These are phyloP conservation scores for Blastomussa wellsi DNA, from an alignment of 92 coral and sea anemone species.

Conservation along the genomic window DNA sequence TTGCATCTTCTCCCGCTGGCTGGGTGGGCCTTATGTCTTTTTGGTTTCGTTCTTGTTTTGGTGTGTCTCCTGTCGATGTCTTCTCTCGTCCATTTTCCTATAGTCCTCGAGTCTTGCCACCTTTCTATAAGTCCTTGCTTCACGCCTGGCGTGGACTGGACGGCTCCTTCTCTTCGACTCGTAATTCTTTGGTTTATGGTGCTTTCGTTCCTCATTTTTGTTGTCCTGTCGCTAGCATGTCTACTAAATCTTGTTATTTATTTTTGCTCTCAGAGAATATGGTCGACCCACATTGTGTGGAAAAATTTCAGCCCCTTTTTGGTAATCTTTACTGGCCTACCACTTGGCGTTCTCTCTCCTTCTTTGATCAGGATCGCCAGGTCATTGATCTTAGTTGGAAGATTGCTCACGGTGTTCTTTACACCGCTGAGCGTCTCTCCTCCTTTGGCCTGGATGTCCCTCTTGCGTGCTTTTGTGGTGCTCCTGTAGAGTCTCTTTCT, in stretches of 20 bases:
- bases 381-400: conserved; percentile 20
- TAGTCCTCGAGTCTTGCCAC: neutral
- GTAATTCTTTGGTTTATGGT: neutral
- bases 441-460: neutral
- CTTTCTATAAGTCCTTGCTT: neutral
- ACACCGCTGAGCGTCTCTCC: neutral
- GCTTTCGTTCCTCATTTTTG: neutral
- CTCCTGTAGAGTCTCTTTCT: neutral
- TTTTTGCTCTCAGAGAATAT: no score
- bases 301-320: neutral
- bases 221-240: neutral
- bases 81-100: neutral
- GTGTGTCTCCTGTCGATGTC: neutral
- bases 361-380: neutral
- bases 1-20: neutral
- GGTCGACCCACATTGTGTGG: neutral
- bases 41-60: neutral
- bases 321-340: conserved; percentile 14
- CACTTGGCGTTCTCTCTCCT: conserved; percentile 2
- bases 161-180: neutral
- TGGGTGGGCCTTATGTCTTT: conserved; percentile 8
- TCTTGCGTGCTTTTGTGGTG: neutral
- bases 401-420: neutral
- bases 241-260: neutral
- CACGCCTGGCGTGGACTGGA: conserved; percentile 11